A percentile compares a stretch with the other conserved stretches of the same genome.
Conservation (phyloP, 2,797 vertebrate genomes). For the Neoniphon sammara region DNA sequence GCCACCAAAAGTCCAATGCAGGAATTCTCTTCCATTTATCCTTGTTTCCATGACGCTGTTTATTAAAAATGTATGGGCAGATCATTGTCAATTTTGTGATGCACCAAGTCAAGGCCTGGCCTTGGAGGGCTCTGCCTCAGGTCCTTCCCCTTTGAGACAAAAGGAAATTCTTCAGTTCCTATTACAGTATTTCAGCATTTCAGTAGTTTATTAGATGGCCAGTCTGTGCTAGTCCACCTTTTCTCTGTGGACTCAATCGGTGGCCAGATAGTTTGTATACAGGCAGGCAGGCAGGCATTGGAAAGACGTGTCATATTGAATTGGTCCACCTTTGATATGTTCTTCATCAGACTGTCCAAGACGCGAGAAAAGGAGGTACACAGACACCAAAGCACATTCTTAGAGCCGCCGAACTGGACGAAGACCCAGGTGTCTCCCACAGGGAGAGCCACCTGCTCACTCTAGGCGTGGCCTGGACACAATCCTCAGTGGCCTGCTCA, state of each 20-base stretch:
- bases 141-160: constrained; percentile 44
- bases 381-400: constrained; percentile 52
- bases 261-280: constrained; percentile 47
- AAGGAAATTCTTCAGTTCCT: constrained; percentile 34
- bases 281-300: constrained; percentile 63
- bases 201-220: constrained; percentile 22
- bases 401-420: constrained; percentile 45
- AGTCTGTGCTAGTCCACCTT: constrained; percentile 48
- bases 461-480: constrained; percentile 39
- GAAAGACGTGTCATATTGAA: constrained; percentile 58
- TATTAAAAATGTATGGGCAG: constrained; percentile 32
- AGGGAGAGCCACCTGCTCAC: constrained; percentile 48
- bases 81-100: constrained; percentile 37
- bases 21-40: constrained; percentile 15
- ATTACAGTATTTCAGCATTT: constrained; percentile 24
- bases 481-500: constrained; percentile 44
- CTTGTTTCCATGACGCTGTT: constrained; percentile 12
- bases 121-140: constrained; percentile 25
- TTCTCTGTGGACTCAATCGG: constrained; percentile 31
- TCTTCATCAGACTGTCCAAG: constrained; percentile 61
- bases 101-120: constrained; percentile 30
- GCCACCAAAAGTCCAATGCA: constrained; percentile 38
- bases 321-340: constrained; percentile 72
- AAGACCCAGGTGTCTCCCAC: constrained; percentile 52
- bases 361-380: constrained; percentile 43